Base-by-base conservation (phyloP, 2,113 vertebrate genomes). In the Pomatostomus ruficeps region DNA sequence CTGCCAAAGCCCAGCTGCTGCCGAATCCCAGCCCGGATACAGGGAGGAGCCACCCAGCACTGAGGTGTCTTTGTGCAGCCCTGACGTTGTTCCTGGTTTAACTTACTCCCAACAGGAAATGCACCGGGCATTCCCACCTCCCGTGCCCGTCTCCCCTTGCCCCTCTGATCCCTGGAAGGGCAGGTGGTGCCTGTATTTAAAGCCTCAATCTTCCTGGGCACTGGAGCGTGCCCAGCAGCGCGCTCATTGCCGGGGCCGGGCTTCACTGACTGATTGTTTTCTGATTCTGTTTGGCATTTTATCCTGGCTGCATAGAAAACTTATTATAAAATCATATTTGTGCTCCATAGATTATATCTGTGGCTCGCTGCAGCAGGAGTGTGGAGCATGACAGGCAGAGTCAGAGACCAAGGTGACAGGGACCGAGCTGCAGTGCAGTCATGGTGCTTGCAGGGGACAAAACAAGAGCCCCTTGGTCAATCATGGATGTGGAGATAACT, bases 271-370 rank as follows among this genome's bases (percentile, higher is more conserved):
- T 95, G 96, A 96, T 94, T 86, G 92, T 78, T 95, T 95, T 96
- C 95, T 96, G 94, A 97, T 96, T 95, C 88, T 89, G 51, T 97
- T 96, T 97, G 96, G 93, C 96, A 82, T 87, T 89, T 96, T 96
- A 93, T 94, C 81, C 94, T 43, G 82, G 77, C 94, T 45, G 94
- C 97, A 89, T 91, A 91, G 61, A 89, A 93, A 97, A 94, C 92
- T 91, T 94, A 96, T 96, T 97, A 97, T 71, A 74, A 92, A 96
- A 96, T 68, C 67, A 51, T 82, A 90, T 96, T 95, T 88, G 91
- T 51, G 31, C 94, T 96, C 80, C 72, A 57, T 19, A 89, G 91
- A 95, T 95, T 54, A 61, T 95, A 90, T 91, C 57, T 79, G 89
- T 24, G 85, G 66, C 77, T 81, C 16, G 1, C 74, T 87, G 92